Evolutionary conservation across 2,113 vertebrate species (phyloP), one percentile per base, ranked within the genome.

Genomic region (Melanocharis versteri): DNA sequence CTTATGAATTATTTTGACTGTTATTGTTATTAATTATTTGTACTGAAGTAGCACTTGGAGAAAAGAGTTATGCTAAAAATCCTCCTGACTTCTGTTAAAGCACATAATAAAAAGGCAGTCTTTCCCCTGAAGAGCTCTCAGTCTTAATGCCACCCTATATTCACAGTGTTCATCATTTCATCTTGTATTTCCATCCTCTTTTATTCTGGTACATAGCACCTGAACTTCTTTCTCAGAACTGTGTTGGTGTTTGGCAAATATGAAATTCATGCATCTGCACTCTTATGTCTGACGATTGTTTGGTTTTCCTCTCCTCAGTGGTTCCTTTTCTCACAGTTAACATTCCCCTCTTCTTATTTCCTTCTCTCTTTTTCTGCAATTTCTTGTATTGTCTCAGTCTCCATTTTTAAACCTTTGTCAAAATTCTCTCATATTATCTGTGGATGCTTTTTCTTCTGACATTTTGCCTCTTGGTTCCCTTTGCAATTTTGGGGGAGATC

Each of bases 1-100:
- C 56, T 72, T 86, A 85, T 72, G 69, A 95, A 89, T 95, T 96
- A 89, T 87, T 89, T 95, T 89, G 69, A 92, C 91, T 91, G 77
- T 50, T 87, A 86, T 70, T 94, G 80, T 91, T 92, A 92, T 92
- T 89, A 97, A 97, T 94, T 97, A 94, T 96, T 95, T 96, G 69
- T 84, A 60, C 61, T 94, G 77, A 92, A 96, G 88, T 80, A 90
- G 90, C 47, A 65, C 79, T 95, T 11, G 18, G 68, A 88, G 65
- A 58, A 75, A 51, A 87, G 71, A 94, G 40, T 68, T 93, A 65
- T 40, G 78, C 66, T 76, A 75, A 64, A 88, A 92, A 71, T 65
- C 50, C 35, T 70, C 42, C 79, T 78, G 71, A 58, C 27, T 90
- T 70, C 42, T 93, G 51, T 28, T 76, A 45, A 81, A 87, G 80